A percentile compares a stretch with the other conserved stretches of the same genome.
Evolutionary conservation across 2,113 vertebrate genomes (phyloP).

Genomic region (Zosterops hypoxanthus): DNA sequence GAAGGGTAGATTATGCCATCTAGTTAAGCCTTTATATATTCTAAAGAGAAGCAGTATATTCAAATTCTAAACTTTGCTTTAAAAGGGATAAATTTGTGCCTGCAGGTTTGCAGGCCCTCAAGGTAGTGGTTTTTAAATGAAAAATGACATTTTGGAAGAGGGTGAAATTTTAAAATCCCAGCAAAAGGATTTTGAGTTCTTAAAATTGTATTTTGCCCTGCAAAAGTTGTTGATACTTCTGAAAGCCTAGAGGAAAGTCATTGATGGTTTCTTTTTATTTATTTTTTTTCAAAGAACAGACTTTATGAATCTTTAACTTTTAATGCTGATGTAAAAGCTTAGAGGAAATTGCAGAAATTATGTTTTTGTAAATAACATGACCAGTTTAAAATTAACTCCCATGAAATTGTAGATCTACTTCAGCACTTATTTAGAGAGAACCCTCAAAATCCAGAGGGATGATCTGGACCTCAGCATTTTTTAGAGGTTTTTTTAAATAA

Average conservation of each 20-base stretch:
- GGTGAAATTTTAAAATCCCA: background rate
- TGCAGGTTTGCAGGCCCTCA: background rate
- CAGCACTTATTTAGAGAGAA: background rate
- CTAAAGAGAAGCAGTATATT: constrained; percentile 33
- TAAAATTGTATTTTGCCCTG: background rate
- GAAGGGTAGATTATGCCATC: constrained; percentile 12
- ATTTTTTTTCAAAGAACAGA: background rate
- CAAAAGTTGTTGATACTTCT: background rate
- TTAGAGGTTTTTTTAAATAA: background rate
- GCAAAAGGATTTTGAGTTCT: background rate
- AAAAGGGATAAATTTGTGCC: background rate
- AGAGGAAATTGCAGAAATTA: background rate
- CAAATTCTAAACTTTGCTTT: background rate
- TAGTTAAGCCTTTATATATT: constrained; percentile 40
- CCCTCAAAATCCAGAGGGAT: background rate
- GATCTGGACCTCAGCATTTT: background rate
- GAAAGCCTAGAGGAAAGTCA: background rate
- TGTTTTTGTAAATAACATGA: background rate
- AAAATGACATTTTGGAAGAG: background rate
- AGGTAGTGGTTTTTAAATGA: background rate
- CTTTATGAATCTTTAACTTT: background rate
- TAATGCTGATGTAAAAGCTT: background rate
- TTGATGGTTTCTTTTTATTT: background rate
- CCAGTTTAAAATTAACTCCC: background rate
- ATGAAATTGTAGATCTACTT: background rate